phyloP scores from a whole-genome alignment of 2,888 invertebrate species.

The Idaea straminata region DNA sequence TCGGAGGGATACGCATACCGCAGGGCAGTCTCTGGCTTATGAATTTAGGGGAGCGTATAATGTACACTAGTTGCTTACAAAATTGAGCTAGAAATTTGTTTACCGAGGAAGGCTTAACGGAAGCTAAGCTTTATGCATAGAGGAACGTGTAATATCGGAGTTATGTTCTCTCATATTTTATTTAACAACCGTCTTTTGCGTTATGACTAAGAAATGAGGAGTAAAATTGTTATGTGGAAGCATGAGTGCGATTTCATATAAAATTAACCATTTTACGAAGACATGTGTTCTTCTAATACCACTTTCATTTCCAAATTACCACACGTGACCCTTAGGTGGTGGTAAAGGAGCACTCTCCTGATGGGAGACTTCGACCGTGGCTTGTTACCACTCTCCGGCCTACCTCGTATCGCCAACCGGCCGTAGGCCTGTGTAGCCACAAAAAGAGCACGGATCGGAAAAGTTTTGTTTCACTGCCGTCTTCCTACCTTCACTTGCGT shows the following conservation, averaged over 20 bases:
- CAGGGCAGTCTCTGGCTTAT: conserved; percentile 24
- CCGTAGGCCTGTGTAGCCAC: too few relatives aligned
- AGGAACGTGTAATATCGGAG: conserved; percentile 12
- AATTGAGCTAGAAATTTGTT: conserved; percentile 25
- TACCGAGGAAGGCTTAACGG: conserved; percentile 12
- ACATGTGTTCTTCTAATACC: neutral
- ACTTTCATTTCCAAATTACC: too few relatives aligned
- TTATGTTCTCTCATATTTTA: conserved; percentile 13
- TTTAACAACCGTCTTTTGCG: conserved; percentile 4
- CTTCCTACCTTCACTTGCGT: too few relatives aligned
- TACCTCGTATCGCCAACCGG: too few relatives aligned
- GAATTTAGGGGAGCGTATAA: conserved; percentile 33
- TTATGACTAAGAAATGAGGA: neutral
- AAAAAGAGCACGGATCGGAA: too few relatives aligned
- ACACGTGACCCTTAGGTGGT: too few relatives aligned
- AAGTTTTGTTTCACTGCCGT: too few relatives aligned
- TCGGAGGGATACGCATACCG: conserved; percentile 30
- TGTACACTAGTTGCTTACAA: conserved; percentile 27
- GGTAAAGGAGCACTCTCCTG: too few relatives aligned
- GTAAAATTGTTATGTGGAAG: neutral
- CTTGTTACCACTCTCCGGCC: too few relatives aligned
- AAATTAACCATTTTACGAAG: neutral
- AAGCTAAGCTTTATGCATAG: conserved; percentile 14
- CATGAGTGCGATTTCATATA: neutral
- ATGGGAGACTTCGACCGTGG: too few relatives aligned